Evolutionary conservation across 2,888 invertebrate species (phyloP).

Genomic region (Hartigia nigra): DNA sequence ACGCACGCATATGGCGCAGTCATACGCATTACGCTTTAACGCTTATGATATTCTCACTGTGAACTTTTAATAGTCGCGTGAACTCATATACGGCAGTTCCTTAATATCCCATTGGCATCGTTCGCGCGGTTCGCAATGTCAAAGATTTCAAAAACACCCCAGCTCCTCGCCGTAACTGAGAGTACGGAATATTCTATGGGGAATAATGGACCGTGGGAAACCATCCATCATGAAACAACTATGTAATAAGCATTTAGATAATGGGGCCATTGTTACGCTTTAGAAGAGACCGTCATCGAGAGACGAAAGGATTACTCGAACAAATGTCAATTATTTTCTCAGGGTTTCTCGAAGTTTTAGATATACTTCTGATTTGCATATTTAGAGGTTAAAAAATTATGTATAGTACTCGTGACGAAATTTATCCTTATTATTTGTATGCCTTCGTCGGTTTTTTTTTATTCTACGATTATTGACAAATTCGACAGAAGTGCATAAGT

Average conservation of each 20-base stretch:
- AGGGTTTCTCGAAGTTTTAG: background rate
- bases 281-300: conserved; percentile 15
- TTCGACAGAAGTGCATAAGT: background rate
- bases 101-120: background rate
- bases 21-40: background rate
- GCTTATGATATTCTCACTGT: background rate
- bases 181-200: conserved; percentile 1
- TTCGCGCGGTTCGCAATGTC: background rate
- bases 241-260: conserved; percentile 37
- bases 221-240: conserved; percentile 24
- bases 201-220: conserved; percentile 35
- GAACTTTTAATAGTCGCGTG: background rate
- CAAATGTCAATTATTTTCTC: conserved; percentile 26
- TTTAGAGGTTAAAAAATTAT: background rate
- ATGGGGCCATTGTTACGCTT: conserved; percentile 31
- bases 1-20: conserved; percentile 19
- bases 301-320: conserved; percentile 27
- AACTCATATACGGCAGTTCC: background rate
- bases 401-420: background rate
- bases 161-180: background rate
- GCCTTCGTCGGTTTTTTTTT: background rate
- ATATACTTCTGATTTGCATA: background rate
- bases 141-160: conserved; percentile 11
- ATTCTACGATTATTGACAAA: background rate
- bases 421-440: background rate